Evolutionary conservation across 2,888 invertebrate species (phyloP).

Genomic region (Tinea pellionella): DNA sequence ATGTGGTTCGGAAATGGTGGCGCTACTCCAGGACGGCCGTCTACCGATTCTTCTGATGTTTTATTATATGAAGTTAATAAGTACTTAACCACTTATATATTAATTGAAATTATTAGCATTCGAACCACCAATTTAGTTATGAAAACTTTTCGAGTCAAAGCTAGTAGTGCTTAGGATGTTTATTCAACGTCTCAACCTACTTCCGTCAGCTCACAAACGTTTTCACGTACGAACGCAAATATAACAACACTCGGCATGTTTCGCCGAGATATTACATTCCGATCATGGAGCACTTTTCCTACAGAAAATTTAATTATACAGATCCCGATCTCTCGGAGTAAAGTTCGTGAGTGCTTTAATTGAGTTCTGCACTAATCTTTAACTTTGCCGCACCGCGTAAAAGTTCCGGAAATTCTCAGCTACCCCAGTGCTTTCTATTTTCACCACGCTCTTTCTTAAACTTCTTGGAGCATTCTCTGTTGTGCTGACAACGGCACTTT

Average conservation of each 20-base stretch:
- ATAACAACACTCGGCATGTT: neutral
- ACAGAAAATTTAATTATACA: slow-evolving; percentile 56
- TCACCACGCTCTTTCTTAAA: neutral
- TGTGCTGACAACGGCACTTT: slow-evolving; percentile 6
- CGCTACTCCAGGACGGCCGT: too few species aligned
- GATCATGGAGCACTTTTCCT: slow-evolving; percentile 49
- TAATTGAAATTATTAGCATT: neutral
- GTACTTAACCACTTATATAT: neutral
- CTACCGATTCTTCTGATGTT: too few species aligned
- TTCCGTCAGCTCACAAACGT: neutral
- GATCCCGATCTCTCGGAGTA: slow-evolving; percentile 38
- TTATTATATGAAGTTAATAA: neutral
- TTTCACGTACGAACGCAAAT: neutral
- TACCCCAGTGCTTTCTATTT: neutral
- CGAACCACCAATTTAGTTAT: neutral
- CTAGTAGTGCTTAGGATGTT: neutral
- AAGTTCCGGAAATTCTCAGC: slow-evolving; percentile 10
- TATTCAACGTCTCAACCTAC: slow-evolving; percentile 5
- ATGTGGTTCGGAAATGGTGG: too few species aligned
- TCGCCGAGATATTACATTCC: slow-evolving; percentile 27
- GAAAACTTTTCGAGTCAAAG: slow-evolving; percentile 4
- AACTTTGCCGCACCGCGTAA: slow-evolving; percentile 24
- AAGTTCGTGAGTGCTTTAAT: slow-evolving; percentile 49
- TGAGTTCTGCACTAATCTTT: slow-evolving; percentile 58
- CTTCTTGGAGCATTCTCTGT: slow-evolving; percentile 4